phyloP scores from a whole-genome alignment of 2,888 invertebrate species.

The Emmelina monodactyla region DNA sequence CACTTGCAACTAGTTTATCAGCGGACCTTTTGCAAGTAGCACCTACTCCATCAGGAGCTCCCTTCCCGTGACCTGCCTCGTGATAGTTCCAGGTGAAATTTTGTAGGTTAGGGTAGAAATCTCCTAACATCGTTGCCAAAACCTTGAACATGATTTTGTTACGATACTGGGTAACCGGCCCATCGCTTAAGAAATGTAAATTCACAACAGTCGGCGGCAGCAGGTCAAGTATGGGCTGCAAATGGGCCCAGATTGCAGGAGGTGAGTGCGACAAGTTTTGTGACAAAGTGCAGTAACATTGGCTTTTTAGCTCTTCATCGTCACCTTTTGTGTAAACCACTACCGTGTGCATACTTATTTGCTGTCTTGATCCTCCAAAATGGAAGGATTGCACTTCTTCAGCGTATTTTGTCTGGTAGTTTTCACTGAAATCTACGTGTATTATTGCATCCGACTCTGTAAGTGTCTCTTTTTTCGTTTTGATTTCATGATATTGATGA shows the following conservation, averaged over 20 bases:
- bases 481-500: conserved; percentile 5
- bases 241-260: conserved; percentile 9
- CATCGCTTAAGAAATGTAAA: conserved; percentile 9
- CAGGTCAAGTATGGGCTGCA: conserved; percentile 6
- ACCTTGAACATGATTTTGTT: conserved; percentile 7
- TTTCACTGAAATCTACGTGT: conserved; percentile 11
- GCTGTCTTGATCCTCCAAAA: conserved; percentile 10
- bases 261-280: conserved; percentile 9
- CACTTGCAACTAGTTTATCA: conserved; percentile 10
- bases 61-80: conserved; percentile 12
- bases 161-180: conserved; percentile 8
- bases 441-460: conserved; percentile 6
- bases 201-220: conserved; percentile 5
- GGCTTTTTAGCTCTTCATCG: conserved; percentile 4
- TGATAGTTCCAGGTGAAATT: conserved; percentile 11
- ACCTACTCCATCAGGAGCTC: conserved; percentile 13
- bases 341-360: conserved; percentile 8
- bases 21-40: conserved; percentile 10
- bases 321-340: conserved; percentile 7
- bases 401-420: conserved; percentile 9
- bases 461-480: conserved; percentile 2
- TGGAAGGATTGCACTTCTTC: conserved; percentile 10
- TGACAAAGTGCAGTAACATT: conserved; percentile 5
- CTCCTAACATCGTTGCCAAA: conserved; percentile 5
- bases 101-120: conserved; percentile 6